These are phyloP conservation scores for Athetis lepigone DNA, from an alignment of 2,888 invertebrate species.

Conservation along the genomic window DNA sequence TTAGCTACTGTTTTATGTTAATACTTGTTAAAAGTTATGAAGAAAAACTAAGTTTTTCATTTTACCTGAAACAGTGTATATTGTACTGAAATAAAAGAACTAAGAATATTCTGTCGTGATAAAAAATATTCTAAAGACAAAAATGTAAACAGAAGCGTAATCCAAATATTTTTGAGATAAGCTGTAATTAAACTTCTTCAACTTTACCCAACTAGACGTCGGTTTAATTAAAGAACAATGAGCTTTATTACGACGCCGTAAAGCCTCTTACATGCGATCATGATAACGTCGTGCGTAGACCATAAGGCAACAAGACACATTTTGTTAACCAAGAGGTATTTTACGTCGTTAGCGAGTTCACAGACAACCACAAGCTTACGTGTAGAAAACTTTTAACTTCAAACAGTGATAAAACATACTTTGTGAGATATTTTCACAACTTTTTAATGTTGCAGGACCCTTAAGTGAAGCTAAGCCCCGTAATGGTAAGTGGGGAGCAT, in stretches of 20 bases:
- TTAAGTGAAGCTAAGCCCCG: conserved; percentile 82
- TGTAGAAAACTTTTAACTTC: conserved; percentile 79
- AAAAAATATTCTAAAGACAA: not conserved
- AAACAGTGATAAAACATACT: conserved; percentile 87
- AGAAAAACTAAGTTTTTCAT: conserved; percentile 42
- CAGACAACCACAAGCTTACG: conserved; percentile 80
- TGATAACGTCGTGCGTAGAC: conserved; percentile 39
- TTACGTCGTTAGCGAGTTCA: conserved; percentile 80
- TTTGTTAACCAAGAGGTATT: conserved; percentile 70
- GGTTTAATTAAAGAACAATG: conserved; percentile 11
- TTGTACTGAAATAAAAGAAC: conserved; percentile 6
- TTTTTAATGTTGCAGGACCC: conserved; percentile 85
- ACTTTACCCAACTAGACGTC: conserved; percentile 17
- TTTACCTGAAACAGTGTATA: conserved; percentile 35
- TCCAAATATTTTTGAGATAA: conserved; percentile 36
- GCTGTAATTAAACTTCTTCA: conserved; percentile 35
- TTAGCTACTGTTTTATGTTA: conserved; percentile 51
- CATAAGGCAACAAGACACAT: conserved; percentile 61
- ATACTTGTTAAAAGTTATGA: conserved; percentile 49
- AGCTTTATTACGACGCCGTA: conserved; percentile 35
- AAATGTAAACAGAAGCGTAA: conserved; percentile 22
- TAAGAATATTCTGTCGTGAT: not conserved
- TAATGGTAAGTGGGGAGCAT: conserved; percentile 74
- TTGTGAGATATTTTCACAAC: conserved; percentile 79
- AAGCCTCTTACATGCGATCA: conserved; percentile 28